Evolutionary conservation across 1,140 invertebrate genomes (phyloP).

Genomic region (Diorhabda carinulata): DNA sequence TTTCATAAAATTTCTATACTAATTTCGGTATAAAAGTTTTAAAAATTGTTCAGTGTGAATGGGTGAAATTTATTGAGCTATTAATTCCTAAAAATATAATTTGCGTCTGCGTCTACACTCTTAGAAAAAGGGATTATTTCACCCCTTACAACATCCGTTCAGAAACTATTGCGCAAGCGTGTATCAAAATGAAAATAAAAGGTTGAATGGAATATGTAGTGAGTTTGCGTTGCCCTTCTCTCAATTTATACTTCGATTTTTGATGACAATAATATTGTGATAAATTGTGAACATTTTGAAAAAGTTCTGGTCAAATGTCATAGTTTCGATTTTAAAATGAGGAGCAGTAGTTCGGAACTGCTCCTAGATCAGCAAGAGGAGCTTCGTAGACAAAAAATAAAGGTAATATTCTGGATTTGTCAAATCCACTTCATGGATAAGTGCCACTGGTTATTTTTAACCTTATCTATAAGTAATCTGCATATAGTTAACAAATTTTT

Average conservation of each 20-base stretch:
- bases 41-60: no score
- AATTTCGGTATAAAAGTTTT: no score
- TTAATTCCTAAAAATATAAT: neutral
- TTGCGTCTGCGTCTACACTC: neutral
- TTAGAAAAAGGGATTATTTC: neutral
- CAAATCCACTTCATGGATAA: neutral
- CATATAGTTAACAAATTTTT: no score
- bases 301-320: slow-evolving; percentile 16
- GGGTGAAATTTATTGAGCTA: neutral
- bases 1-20: no score
- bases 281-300: slow-evolving; percentile 10
- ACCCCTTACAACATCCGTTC: neutral
- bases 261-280: slow-evolving; percentile 19
- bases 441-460: neutral
- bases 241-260: slow-evolving; percentile 14
- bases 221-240: slow-evolving; percentile 1
- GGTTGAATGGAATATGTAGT: neutral
- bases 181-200: neutral
- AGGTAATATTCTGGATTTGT: slow-evolving; percentile 18
- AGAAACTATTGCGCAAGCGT: slow-evolving; percentile 5
- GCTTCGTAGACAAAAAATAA: slow-evolving; percentile 64
- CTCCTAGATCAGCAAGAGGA: slow-evolving; percentile 72
- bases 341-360: slow-evolving; percentile 79
- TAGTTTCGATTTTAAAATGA: slow-evolving; percentile 53
- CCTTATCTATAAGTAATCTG: no score